These are phyloP conservation scores for Drosophila ezoana DNA, from an alignment of 2,888 invertebrate species.

Conservation along the genomic window DNA sequence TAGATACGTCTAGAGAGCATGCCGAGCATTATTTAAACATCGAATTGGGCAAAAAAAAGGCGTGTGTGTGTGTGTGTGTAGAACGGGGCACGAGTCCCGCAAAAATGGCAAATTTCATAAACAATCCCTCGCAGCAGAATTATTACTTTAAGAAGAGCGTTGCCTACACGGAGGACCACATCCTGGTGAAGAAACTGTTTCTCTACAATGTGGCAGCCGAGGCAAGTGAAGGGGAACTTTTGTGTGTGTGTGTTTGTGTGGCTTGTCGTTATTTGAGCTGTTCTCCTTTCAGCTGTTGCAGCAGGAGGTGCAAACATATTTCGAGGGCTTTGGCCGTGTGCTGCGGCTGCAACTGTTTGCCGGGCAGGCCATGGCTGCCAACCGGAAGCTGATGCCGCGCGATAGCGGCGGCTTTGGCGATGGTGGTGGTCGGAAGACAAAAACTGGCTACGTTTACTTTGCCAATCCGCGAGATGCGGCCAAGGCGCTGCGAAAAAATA, in stretches of 20 bases:
- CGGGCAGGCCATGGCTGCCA: neutral
- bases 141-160: constrained; percentile 35
- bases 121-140: constrained; percentile 33
- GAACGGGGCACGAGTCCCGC: neutral
- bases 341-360: constrained; percentile 22
- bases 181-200: constrained; percentile 37
- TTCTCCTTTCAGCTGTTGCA: constrained; percentile 20
- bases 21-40: constrained; percentile 14
- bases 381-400: neutral
- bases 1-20: constrained; percentile 2
- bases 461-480: constrained; percentile 31
- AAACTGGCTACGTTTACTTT: constrained; percentile 33
- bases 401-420: too few relatives aligned
- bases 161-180: constrained; percentile 55
- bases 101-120: constrained; percentile 46
- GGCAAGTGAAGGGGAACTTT: constrained; percentile 21
- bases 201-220: constrained; percentile 32
- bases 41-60: constrained; percentile 1
- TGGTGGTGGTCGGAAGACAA: neutral
- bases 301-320: constrained; percentile 27
- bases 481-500: constrained; percentile 18
- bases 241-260: neutral
- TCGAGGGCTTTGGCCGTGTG: constrained; percentile 31
- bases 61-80: constrained; percentile 4
- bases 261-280: neutral